Percentiles rank a stretch among this genome's conserved stretches.
Evolutionary conservation across 2,113 vertebrate species (phyloP).

Genomic region (Brachypteracias leptosomus): DNA sequence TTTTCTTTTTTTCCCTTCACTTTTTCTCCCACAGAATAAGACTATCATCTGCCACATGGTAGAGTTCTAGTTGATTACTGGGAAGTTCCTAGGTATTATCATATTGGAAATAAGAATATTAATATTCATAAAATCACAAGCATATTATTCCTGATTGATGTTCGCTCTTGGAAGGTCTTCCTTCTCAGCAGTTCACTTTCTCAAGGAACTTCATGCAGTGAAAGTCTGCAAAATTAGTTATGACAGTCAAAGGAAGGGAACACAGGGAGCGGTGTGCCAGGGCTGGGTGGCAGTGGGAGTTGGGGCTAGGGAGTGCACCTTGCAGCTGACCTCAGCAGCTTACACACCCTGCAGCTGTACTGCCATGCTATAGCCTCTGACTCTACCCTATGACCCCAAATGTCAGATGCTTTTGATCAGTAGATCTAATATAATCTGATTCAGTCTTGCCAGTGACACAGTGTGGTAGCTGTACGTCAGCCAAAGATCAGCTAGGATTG

Average conservation of each 20-base stretch:
- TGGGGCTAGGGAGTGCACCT: fast-evolving
- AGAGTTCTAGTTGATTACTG: neutral
- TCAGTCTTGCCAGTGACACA: neutral
- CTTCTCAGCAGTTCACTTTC: neutral
- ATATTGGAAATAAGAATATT: neutral
- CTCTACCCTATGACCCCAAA: neutral
- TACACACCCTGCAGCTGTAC: fast-evolving
- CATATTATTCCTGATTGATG: neutral
- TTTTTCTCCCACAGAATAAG: neutral
- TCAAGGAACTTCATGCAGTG: neutral
- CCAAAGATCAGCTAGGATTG: neutral
- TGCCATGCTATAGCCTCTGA: neutral
- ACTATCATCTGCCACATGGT: neutral
- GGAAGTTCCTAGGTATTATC: neutral
- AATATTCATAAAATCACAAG: neutral
- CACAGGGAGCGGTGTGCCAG: neutral
- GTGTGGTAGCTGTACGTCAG: neutral
- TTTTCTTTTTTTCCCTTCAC: neutral
- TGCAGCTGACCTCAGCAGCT: too few species aligned
- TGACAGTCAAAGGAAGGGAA: neutral
- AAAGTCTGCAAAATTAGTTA: neutral
- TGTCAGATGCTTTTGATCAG: neutral
- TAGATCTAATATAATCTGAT: neutral
- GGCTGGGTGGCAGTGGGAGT: too few species aligned
- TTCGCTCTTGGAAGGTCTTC: neutral